Base-by-base conservation (phyloP, 2,797 vertebrate species). In the Monodelphis domestica region DNA sequence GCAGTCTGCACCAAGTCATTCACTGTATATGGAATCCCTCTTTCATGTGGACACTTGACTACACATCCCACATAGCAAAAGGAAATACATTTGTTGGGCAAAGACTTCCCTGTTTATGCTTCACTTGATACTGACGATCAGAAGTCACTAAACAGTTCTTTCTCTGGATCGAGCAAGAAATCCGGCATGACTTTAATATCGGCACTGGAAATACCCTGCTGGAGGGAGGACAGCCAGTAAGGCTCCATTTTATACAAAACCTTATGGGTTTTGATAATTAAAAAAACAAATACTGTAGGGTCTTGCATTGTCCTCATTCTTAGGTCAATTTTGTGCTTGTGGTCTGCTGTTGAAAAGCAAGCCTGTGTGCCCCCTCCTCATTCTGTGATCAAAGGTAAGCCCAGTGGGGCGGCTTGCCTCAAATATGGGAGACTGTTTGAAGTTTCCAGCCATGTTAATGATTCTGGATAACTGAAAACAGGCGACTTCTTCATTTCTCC, bases 401-500 rank as follows among this genome's bases (percentile, higher is more conserved):
- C 10, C 38, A 50, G 9, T 50, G 84, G 70, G n/a, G 70, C 78
- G 70, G 9, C 21, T 84, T 84, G 84, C 26, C 21, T 84, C 38
- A 50, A 84, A 84, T 45, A 84, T 50, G 38, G 38, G 50, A 10
- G 21, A 50, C 70, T 78, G 1, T 84, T 84, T 84, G 70, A 38
- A 50, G 50, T 84, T 84, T 84, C 38, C 70, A 84, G 21, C 9
- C 50, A 21, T 84, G 70, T 50, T 45, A 70, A 10, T 84, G 84
- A 84, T 45, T 84, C 38, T 84, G 70, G 38, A 28, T 84, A 84
- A 84, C 70, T 78, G n/a, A 78, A 6, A 78, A 29, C 17, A 4
- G 88, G n/a, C n/a, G n/a, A 91, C 90, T 53, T 89, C 4, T 51
- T 94, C 38, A 30, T 53, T 92, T 95, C 88, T 89, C 5, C 90